These are phyloP conservation scores for Pipistrellus pygmaeus DNA, from an alignment of 2,797 vertebrate species.

Conservation along the genomic window DNA sequence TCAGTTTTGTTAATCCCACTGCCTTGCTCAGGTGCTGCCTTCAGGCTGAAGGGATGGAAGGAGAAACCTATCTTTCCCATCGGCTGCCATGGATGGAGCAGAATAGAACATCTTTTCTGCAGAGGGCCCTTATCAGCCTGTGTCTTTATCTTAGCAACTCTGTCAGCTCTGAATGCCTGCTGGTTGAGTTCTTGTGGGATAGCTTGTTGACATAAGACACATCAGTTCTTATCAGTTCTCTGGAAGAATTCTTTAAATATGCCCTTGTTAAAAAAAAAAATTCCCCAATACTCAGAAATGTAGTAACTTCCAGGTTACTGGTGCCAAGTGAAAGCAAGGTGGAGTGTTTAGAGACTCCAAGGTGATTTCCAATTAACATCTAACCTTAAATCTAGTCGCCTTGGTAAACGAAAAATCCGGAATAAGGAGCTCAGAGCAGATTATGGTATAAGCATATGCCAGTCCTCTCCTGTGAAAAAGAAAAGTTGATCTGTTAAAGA, in stretches of 20 bases:
- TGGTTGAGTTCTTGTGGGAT: conserved; percentile 3
- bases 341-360: not conserved
- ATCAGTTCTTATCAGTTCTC: conserved; percentile 26
- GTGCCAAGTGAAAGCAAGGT: conserved; percentile 9
- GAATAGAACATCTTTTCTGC: not conserved
- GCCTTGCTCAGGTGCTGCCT: not conserved
- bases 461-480: conserved; percentile 41
- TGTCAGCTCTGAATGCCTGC: not conserved
- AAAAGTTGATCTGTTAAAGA: conserved; percentile 72
- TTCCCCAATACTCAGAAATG: conserved; percentile 22
- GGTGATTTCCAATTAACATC: conserved; percentile 62
- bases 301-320: not conserved
- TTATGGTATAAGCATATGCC: conserved; percentile 61
- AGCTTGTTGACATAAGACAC: conserved; percentile 37
- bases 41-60: not conserved
- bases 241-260: conserved; percentile 55
- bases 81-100: not conserved
- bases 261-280: conserved; percentile 50
- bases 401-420: conserved; percentile 44
- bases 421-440: conserved; percentile 68
- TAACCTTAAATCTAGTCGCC: not conserved
- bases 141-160: conserved; percentile 43
- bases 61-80: not conserved
- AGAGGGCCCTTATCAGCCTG: not conserved
- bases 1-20: not conserved